Evolutionary conservation across 2,113 vertebrate genomes (phyloP).

Genomic region (Callionymus lyra): DNA sequence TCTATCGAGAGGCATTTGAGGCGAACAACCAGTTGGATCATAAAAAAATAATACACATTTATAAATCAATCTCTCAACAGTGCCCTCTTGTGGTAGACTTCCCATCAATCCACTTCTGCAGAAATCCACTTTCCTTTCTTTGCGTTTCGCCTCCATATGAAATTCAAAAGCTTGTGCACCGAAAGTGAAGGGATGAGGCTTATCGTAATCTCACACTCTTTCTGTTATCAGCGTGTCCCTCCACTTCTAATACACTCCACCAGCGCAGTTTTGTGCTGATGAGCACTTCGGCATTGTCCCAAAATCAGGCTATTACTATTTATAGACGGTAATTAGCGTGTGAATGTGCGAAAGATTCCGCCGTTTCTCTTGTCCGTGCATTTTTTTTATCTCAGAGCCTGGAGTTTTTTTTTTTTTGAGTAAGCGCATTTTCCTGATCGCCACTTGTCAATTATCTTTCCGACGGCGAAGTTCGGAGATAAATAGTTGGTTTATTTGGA

Average conservation of each 20-base stretch:
- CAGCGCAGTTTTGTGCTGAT: constrained; percentile 17
- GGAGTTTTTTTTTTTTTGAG: no score
- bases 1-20: no score
- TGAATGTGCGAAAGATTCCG: constrained; percentile 38
- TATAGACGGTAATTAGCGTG: constrained; percentile 42
- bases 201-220: constrained; percentile 18
- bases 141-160: not conserved
- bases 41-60: no score
- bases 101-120: constrained; percentile 3
- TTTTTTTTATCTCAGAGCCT: no score
- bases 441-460: no score
- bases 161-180: constrained; percentile 5
- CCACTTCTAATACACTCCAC: constrained; percentile 10
- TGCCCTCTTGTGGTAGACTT: constrained; percentile 48
- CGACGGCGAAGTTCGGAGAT: no score
- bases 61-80: not conserved
- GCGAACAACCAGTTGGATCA: no score
- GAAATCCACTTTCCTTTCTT: not conserved
- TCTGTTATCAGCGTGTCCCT: constrained; percentile 21
- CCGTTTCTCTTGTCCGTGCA: constrained; percentile 28
- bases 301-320: constrained; percentile 37
- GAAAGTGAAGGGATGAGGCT: constrained; percentile 13
- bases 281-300: constrained; percentile 20
- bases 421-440: no score
- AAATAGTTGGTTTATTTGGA: no score